Percentiles rank a stretch among this genome's conserved stretches.
phyloP scores from a whole-genome alignment of 2,113 vertebrate genomes.

The Mirounga angustirostris region DNA sequence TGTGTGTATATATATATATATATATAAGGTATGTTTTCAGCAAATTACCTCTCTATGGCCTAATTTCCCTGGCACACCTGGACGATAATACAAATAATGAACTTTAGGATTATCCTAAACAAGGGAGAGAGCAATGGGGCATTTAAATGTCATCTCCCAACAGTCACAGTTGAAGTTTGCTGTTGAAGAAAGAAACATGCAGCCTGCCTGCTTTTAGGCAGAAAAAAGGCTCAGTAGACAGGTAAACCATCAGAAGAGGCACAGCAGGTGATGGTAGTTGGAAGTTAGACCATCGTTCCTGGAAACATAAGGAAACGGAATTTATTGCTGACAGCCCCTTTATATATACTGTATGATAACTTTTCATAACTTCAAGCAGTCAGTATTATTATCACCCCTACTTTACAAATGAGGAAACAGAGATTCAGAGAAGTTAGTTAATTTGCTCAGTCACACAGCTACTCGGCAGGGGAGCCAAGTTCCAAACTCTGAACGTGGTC shows the following conservation, averaged over 20 bases:
- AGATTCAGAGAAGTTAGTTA: background rate
- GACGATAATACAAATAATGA: background rate
- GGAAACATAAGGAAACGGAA: background rate
- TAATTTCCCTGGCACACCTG: background rate
- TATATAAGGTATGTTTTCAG: fast-evolving
- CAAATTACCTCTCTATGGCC: background rate
- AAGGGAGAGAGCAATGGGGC: background rate
- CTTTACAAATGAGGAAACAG: background rate
- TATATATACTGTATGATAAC: background rate
- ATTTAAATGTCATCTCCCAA: background rate
- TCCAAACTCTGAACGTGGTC: fast-evolving
- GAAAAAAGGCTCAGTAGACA: background rate
- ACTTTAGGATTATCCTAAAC: no score
- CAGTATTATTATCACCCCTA: background rate
- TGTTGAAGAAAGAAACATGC: background rate
- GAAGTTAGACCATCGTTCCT: fast-evolving
- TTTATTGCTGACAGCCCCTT: background rate
- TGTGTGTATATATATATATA: no score
- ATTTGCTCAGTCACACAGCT: background rate
- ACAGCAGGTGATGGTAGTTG: background rate
- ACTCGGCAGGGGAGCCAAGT: background rate
- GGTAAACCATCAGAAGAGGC: background rate
- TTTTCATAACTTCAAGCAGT: background rate
- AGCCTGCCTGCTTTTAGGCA: background rate
- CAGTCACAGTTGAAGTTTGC: background rate